A percentile compares a stretch with the other conserved stretches of the same genome.
Conservation (phyloP, 2,797 vertebrate species). For the Gouania willdenowi region DNA sequence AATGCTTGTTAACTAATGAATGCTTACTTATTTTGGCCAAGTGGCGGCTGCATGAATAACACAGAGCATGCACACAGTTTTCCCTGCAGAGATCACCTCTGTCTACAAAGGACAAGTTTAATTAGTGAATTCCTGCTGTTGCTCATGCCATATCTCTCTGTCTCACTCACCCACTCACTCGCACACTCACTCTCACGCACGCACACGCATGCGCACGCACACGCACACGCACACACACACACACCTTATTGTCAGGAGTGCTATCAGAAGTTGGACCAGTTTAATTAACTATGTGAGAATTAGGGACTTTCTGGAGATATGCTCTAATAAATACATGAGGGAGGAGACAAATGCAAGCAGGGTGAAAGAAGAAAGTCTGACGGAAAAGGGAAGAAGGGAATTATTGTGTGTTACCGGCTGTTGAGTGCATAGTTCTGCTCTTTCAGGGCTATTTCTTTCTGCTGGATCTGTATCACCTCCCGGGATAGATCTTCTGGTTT, state of each 20-base stretch:
- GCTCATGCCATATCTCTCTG: slow-evolving; percentile 17
- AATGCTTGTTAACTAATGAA: slow-evolving; percentile 51
- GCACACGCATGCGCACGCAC: background rate
- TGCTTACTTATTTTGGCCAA: slow-evolving; percentile 35
- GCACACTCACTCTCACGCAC: slow-evolving; percentile 6
- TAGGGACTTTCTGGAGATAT: slow-evolving; percentile 64
- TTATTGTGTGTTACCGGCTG: slow-evolving; percentile 78
- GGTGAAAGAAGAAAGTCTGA: no score
- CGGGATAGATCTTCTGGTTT: slow-evolving; percentile 92
- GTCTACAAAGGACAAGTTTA: slow-evolving; percentile 60
- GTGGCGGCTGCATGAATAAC: slow-evolving; percentile 20
- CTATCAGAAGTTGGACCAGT: slow-evolving; percentile 61
- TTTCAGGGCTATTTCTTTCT: slow-evolving; percentile 86
- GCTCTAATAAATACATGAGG: slow-evolving; percentile 50
- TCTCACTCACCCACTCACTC: no score
- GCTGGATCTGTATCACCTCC: slow-evolving; percentile 90
- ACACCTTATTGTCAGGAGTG: slow-evolving; percentile 48
- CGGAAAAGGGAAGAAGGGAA: no score
- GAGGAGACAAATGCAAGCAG: slow-evolving; percentile 14
- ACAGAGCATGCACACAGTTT: slow-evolving; percentile 6
- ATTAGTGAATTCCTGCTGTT: slow-evolving; percentile 50
- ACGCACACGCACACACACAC: background rate
- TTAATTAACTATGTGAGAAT: slow-evolving; percentile 76
- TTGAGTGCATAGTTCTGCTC: slow-evolving; percentile 85
- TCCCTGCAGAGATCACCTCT: slow-evolving; percentile 51